phyloP scores from a whole-genome alignment of 2,888 invertebrate genomes.

The Nesidiocoris tenuis region DNA sequence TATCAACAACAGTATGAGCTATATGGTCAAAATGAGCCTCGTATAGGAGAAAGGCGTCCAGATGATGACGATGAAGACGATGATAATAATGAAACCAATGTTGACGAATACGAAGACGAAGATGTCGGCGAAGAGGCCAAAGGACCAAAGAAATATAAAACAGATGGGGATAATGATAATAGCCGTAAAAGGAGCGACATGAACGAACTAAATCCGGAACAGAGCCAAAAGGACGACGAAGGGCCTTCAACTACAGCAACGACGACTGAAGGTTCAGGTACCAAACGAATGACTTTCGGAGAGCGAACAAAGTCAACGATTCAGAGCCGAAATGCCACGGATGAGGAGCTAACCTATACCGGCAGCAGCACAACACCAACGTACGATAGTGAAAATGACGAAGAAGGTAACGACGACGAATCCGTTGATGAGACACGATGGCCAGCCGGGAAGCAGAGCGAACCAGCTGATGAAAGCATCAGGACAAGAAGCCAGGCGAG shows the following conservation, averaged over 20 bases:
- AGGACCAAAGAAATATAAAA: neutral
- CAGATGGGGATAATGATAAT: neutral
- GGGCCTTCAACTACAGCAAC: neutral
- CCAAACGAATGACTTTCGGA: neutral
- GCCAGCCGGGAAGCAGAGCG: too few species aligned
- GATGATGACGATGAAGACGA: neutral
- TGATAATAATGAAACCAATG: neutral
- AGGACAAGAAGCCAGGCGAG: neutral
- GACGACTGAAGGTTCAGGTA: neutral
- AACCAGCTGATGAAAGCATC: neutral
- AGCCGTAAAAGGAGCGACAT: neutral
- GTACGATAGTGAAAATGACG: too few species aligned
- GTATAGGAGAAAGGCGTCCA: neutral
- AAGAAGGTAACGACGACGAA: neutral
- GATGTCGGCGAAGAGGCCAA: neutral
- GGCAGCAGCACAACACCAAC: too few species aligned
- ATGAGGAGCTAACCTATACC: too few species aligned
- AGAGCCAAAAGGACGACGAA: neutral
- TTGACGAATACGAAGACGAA: neutral
- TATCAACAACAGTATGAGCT: neutral
- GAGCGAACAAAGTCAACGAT: neutral
- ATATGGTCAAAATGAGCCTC: neutral
- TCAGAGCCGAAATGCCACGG: too few species aligned
- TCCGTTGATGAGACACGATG: neutral
- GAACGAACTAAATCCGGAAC: conserved; percentile 1